A percentile compares a stretch with the other conserved stretches of the same genome.
Conservation (phyloP, 2,797 vertebrate genomes). For the Streptopelia turtur region DNA sequence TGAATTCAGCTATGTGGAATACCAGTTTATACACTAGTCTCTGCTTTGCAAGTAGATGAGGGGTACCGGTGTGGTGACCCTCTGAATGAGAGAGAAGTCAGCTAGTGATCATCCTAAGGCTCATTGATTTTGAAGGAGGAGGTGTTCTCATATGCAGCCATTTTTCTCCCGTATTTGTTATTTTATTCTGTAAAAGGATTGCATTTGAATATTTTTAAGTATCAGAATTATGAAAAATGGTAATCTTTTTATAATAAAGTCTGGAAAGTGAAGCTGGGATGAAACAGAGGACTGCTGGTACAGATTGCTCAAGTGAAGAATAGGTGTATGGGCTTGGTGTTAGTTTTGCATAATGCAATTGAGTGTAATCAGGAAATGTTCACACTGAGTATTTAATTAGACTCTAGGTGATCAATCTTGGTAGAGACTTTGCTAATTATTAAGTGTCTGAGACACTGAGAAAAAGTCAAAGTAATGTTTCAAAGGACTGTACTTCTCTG, state of each 20-base stretch:
- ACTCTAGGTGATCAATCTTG: conserved; percentile 25
- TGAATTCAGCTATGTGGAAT: neutral
- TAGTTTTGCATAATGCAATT: conserved; percentile 16
- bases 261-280: neutral
- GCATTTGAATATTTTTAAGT: neutral
- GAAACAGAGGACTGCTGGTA: neutral
- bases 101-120: neutral
- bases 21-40: neutral
- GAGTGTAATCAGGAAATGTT: conserved; percentile 32
- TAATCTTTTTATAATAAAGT: neutral
- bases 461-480: conserved; percentile 31
- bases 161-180: neutral
- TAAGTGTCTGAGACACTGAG: conserved; percentile 12
- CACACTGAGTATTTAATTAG: conserved; percentile 43
- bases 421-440: conserved; percentile 42
- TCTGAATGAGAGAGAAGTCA: neutral
- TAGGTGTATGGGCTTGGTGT: neutral
- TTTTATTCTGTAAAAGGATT: neutral
- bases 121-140: neutral
- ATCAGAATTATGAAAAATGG: neutral
- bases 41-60: neutral
- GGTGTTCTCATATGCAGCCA: neutral
- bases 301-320: neutral
- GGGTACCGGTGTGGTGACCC: neutral
- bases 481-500: neutral